These are phyloP conservation scores for Thalassarche chlororhynchos DNA, from an alignment of 2,113 vertebrate species.

Conservation along the genomic window DNA sequence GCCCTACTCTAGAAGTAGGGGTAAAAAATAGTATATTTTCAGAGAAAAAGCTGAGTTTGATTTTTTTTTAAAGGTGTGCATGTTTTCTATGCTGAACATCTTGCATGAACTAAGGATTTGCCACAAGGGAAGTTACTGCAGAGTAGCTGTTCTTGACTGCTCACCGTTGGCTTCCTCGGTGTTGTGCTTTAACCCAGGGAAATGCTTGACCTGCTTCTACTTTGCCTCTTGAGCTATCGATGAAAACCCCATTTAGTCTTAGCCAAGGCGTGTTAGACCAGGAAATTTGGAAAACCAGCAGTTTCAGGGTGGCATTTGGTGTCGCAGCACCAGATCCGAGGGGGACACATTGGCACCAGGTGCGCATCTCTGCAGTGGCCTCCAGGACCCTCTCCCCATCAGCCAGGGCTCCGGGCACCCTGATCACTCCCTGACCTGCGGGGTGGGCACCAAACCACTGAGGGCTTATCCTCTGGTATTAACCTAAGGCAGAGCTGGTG, in stretches of 20 bases:
- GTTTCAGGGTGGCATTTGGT: background rate
- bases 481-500: background rate
- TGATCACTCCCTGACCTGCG: accelerated
- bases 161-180: background rate
- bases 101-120: background rate
- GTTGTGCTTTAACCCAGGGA: background rate
- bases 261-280: background rate
- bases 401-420: background rate
- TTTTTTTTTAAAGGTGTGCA: background rate
- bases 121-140: background rate
- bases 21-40: background rate
- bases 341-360: accelerated
- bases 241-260: background rate
- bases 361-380: background rate
- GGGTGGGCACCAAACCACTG: accelerated
- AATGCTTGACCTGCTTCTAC: background rate
- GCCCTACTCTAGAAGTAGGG: background rate
- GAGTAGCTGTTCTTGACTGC: background rate
- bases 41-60: background rate
- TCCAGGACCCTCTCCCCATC: too few relatives aligned
- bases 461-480: background rate
- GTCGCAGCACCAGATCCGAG: too few relatives aligned
- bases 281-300: background rate
- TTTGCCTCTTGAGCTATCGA: background rate
- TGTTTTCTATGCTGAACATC: background rate